phyloP scores from a whole-genome alignment of 1,140 invertebrate species.

The Dendroctonus valens region DNA sequence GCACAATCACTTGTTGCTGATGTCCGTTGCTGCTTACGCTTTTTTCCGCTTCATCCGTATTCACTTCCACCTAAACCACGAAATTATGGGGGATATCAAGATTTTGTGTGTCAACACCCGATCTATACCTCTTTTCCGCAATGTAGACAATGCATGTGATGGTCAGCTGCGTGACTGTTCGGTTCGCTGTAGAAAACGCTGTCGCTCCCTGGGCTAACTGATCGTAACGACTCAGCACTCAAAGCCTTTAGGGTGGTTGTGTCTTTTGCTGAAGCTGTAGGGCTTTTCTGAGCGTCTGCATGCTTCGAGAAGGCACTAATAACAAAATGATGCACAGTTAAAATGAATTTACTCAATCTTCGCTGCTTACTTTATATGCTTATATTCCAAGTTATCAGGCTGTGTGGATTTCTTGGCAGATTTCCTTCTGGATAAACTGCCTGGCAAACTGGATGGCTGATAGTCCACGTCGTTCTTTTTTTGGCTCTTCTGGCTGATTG shows the following conservation, averaged over 20 bases:
- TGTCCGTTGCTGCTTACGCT: constrained; percentile 37
- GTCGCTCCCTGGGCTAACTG: constrained; percentile 82
- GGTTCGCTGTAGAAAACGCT: constrained; percentile 82
- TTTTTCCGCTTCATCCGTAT: constrained; percentile 47
- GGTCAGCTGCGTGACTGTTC: constrained; percentile 56
- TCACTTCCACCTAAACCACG: constrained; percentile 39
- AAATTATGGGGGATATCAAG: neutral
- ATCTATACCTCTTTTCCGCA: constrained; percentile 70
- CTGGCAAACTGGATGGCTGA: constrained; percentile 54
- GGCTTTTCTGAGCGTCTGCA: constrained; percentile 19
- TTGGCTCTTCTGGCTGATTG: constrained; percentile 37
- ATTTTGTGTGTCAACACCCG: too few relatives aligned
- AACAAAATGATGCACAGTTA: neutral
- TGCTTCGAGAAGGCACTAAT: neutral
- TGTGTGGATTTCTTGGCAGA: constrained; percentile 52
- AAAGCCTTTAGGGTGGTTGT: constrained; percentile 66
- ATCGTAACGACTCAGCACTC: constrained; percentile 79
- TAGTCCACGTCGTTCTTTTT: constrained; percentile 39
- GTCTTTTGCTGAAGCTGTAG: constrained; percentile 26
- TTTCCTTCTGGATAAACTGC: constrained; percentile 64
- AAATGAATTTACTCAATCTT: neutral
- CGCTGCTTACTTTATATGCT: neutral
- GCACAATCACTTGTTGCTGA: constrained; percentile 71
- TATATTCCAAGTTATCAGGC: neutral
- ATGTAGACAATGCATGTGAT: constrained; percentile 67